These are phyloP conservation scores for Piaya cayana DNA, from an alignment of 2,113 vertebrate species.

Conservation along the genomic window DNA sequence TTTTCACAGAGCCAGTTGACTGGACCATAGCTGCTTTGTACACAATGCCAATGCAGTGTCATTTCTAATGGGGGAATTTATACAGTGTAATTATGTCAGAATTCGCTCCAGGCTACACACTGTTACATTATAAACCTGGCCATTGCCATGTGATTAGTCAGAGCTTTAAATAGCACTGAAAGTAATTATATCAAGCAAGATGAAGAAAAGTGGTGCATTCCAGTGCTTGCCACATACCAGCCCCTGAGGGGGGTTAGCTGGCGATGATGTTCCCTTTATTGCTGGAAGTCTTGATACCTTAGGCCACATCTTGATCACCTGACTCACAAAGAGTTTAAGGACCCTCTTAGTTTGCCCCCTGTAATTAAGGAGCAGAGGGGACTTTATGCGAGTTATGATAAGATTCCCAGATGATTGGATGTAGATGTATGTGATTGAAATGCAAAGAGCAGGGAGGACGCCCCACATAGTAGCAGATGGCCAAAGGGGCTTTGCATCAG, in stretches of 20 bases:
- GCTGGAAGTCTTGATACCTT: conserved; percentile 27
- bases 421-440: conserved; percentile 29
- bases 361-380: conserved; percentile 9
- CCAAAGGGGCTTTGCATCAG: conserved; percentile 36
- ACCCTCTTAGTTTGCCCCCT: neutral
- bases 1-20: conserved; percentile 69
- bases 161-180: conserved; percentile 68
- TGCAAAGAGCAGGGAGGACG: conserved; percentile 6
- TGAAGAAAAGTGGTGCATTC: conserved; percentile 49
- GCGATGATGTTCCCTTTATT: conserved; percentile 7
- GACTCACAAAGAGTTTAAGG: conserved; percentile 31
- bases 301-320: conserved; percentile 11
- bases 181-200: conserved; percentile 64
- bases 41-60: conserved; percentile 58
- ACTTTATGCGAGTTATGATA: neutral
- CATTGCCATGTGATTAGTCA: conserved; percentile 66
- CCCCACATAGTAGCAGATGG: neutral
- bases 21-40: conserved; percentile 64
- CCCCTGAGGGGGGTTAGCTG: neutral
- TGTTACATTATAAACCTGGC: conserved; percentile 64
- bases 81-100: conserved; percentile 64
- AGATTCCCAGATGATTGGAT: conserved; percentile 16
- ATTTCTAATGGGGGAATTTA: conserved; percentile 70
- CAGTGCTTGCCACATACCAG: conserved; percentile 26
- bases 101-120: conserved; percentile 60